Evolutionary conservation across 2,888 invertebrate species (phyloP).

Genomic region (Morpho helenor): DNA sequence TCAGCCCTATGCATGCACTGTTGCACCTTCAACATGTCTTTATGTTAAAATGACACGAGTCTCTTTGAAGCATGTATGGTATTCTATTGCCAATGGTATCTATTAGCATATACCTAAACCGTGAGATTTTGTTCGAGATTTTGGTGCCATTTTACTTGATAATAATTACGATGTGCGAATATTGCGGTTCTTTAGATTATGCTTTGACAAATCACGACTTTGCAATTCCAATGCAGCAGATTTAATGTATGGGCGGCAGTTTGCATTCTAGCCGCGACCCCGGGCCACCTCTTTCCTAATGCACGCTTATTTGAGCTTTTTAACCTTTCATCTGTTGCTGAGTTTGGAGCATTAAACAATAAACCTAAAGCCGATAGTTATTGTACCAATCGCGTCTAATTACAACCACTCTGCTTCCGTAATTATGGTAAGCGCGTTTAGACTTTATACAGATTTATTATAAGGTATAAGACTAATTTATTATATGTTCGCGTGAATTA

Average conservation of each 20-base stretch:
- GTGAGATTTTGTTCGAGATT: constrained; percentile 60
- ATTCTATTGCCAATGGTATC: constrained; percentile 17
- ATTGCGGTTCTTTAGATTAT: constrained; percentile 77
- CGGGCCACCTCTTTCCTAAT: constrained; percentile 79
- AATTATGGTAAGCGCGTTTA: constrained; percentile 15
- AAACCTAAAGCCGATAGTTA: constrained; percentile 65
- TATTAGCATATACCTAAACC: constrained; percentile 37
- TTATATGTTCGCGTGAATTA: constrained; percentile 6
- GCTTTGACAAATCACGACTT: constrained; percentile 80
- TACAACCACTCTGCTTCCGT: constrained; percentile 28
- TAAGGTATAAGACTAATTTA: constrained; percentile 10
- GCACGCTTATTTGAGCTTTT: constrained; percentile 79
- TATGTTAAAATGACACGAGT: constrained; percentile 3
- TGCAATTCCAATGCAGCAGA: constrained; percentile 78
- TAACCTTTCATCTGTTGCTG: constrained; percentile 75
- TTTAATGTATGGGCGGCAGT: constrained; percentile 79
- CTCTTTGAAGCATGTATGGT: constrained; percentile 9
- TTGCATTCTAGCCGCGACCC: constrained; percentile 78
- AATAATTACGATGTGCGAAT: constrained; percentile 80
- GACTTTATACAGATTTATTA: constrained; percentile 8
- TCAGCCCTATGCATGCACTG: neutral
- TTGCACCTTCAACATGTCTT: neutral
- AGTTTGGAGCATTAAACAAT: constrained; percentile 72
- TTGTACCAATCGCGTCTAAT: constrained; percentile 55
- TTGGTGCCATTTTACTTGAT: constrained; percentile 74